Conservation (phyloP, 2,797 vertebrate species). For the Tenualosa thibaudeaui region DNA sequence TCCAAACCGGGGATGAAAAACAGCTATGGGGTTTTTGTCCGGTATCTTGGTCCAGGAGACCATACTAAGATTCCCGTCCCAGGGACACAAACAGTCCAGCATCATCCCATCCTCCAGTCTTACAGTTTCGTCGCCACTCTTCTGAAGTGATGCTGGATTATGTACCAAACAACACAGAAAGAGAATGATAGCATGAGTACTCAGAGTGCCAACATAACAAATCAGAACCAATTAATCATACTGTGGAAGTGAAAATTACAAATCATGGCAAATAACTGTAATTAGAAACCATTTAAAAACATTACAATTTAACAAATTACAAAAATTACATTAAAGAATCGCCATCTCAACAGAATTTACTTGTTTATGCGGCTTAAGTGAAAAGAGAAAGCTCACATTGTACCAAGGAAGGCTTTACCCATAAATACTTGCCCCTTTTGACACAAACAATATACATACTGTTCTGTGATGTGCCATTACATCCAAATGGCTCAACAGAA, state of each 20-base stretch:
- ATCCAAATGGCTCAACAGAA: neutral
- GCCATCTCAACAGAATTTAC: neutral
- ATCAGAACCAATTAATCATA: neutral
- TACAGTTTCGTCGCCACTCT: conserved; percentile 65
- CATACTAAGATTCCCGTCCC: conserved; percentile 70
- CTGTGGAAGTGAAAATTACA: neutral
- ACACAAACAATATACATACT: neutral
- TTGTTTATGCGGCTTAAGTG: neutral
- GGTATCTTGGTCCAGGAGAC: conserved; percentile 78
- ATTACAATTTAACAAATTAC: neutral
- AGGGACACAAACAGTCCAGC: conserved; percentile 77
- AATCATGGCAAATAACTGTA: neutral
- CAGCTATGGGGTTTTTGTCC: conserved; percentile 61
- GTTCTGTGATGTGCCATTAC: neutral
- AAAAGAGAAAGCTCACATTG: neutral
- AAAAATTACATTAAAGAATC: neutral
- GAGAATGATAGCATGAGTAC: neutral
- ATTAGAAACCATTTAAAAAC: neutral
- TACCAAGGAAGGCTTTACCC: neutral
- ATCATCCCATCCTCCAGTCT: conserved; percentile 76
- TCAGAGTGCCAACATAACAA: neutral
- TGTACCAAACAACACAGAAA: neutral
- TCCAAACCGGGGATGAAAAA: conserved; percentile 69
- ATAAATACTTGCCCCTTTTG: neutral
- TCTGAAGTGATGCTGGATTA: conserved; percentile 59